These are phyloP conservation scores for Xestia ashworthii DNA, from an alignment of 2,888 invertebrate species.

Conservation along the genomic window DNA sequence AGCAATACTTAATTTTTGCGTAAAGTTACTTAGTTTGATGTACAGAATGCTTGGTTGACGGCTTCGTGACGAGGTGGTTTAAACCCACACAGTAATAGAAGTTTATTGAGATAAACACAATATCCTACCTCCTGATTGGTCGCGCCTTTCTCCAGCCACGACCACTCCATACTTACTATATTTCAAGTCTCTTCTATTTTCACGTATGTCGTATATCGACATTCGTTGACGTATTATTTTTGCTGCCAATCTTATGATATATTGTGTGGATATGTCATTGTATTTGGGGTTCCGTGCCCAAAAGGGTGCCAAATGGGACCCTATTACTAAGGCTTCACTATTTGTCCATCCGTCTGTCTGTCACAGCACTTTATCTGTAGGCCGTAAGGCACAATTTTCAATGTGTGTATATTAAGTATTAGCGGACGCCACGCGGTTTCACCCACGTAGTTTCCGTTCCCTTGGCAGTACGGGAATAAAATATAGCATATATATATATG, in stretches of 20 bases:
- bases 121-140: not conserved
- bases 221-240: slow-evolving; percentile 57
- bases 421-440: too few relatives aligned
- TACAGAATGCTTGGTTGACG: too few relatives aligned
- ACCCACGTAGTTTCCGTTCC: too few relatives aligned
- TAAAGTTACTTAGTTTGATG: too few relatives aligned
- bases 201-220: slow-evolving; percentile 21
- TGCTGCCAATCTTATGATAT: slow-evolving; percentile 32
- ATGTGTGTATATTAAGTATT: not conserved
- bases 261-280: slow-evolving; percentile 20
- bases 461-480: too few relatives aligned
- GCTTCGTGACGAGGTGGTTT: too few relatives aligned
- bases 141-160: not conserved
- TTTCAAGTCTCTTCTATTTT: not conserved
- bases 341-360: not conserved
- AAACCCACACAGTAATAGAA: too few relatives aligned
- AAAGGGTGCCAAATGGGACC: too few relatives aligned
- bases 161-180: slow-evolving; percentile 8
- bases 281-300: not conserved
- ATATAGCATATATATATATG: too few relatives aligned
- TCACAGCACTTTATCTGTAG: not conserved
- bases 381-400: not conserved
- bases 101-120: not conserved
- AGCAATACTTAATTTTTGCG: too few relatives aligned
- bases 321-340: not conserved